Evolutionary conservation across 2,888 invertebrate genomes (phyloP), one percentile per base, ranked within the genome.

Genomic region (Hirtodrosophila alboralis): DNA sequence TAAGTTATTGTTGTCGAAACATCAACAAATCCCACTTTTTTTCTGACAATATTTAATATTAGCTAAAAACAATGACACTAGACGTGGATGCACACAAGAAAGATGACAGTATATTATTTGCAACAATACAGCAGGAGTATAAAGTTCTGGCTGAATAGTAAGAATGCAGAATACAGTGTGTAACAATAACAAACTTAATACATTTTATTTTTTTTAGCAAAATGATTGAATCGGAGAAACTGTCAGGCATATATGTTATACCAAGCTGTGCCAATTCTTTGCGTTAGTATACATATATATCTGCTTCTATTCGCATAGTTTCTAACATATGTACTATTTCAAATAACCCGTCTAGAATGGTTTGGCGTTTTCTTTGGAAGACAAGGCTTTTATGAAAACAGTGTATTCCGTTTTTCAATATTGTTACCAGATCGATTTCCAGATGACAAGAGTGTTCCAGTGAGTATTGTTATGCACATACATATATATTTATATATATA

Each of bases 101-200:
- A 16, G 88, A 92, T 59, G 93, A 92, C 58, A 95, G 94, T 88
- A 91, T 94, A 54, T 94, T 95, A 48, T 94, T 95, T 89, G 93
- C 94, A 36, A 93, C 94, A 75, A 95, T 95, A 89, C 94, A 96
- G 86, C 95, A 96, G 89, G 97, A 98, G 90, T 97, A 97, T 87
- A 94, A 95, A 79, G 94, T 97, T 76, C 93, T 97, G 90, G 96
- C 97, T 3, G 97, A 98, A 92, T 98, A 97, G 97, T 97, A 93
- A 94, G 95, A 92, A 40, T 8, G 44, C 4, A 27, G 1, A 33
- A 14, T 16, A 8, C 27, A 14, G 9, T 37, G 9, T 6, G 48
- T 14, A 40, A 48, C n/a, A 51, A 48, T 54, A 45, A 44, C 12
- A 45, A 33, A 1, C 0, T n/a, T 54, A 45, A 44, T 10, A 45